phyloP scores from a whole-genome alignment of 2,888 invertebrate species.

The Homarus gammarus region DNA sequence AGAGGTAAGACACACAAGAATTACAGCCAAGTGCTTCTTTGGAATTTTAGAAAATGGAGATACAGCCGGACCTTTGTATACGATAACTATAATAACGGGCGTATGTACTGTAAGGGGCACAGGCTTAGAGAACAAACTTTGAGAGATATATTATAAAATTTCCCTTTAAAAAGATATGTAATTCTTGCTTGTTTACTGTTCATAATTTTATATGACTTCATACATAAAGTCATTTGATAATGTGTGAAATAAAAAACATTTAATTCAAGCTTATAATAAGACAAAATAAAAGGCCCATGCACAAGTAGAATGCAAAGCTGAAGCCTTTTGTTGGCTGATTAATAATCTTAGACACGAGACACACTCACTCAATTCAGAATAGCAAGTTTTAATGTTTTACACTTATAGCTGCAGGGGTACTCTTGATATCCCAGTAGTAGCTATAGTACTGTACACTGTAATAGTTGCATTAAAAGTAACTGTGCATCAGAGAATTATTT shows the following conservation, averaged over 20 bases:
- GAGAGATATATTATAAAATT: no score
- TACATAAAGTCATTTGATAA: neutral
- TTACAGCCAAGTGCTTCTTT: no score
- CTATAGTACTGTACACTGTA: neutral
- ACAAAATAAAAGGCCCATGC: constrained; percentile 2
- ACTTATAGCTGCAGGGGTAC: neutral
- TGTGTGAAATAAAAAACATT: neutral
- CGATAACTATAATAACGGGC: no score
- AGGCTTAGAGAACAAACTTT: no score
- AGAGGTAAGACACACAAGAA: neutral
- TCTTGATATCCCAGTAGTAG: neutral
- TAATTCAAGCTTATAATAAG: neutral
- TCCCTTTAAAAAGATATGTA: neutral
- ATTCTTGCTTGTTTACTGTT: constrained; percentile 11
- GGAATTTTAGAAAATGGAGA: no score
- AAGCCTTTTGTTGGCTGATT: constrained; percentile 24
- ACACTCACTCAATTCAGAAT: neutral
- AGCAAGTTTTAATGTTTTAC: no score
- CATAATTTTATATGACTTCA: neutral
- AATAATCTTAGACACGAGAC: neutral
- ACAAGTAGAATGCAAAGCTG: constrained; percentile 29
- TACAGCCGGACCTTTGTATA: no score
- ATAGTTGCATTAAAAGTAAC: neutral
- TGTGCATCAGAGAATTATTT: neutral
- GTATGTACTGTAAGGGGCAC: no score